Base-by-base conservation (phyloP, 1,140 invertebrate genomes). In the Camponotus vicinus region DNA sequence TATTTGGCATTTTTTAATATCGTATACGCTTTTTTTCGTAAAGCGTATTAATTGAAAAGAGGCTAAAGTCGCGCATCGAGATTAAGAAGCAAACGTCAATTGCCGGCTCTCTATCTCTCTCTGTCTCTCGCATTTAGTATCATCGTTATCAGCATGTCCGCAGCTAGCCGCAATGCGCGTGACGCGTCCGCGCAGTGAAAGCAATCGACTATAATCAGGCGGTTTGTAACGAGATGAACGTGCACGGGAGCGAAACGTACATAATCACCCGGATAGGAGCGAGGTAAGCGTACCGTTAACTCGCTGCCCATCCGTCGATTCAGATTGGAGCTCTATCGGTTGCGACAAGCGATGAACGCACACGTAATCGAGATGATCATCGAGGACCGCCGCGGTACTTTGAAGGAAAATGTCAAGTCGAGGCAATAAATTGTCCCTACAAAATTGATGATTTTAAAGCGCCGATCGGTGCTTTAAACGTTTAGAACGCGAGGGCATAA, bases 251-350 rank as follows among this genome's bases (percentile, higher is more conserved):
- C 69, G 79, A 83, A 83, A 83, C 79, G 69, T 13, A 75, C 57
- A 83, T 83, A 83, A 83, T 83, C 79, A 75, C 57, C 69, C 69
- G 69, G 79, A 83, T 73, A 42, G 79, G 45, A 73, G 73, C 27
- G 79, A 83, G 79, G 55, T 55, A 83, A 83, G 79, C 79, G 79
- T 83, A 83, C 69, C 79, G 79, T 83, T 73, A 83, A 83, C 55
- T 83, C 79, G 69, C 40, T n/a, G 69, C 7, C 57, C 69, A 40
- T 71, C 27, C 78, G 69, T 37, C 69, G 69, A 83, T 75, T 83
- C 42, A 70, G 42, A 70, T 66, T 34, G 45, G 15, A 34, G 45
- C 40, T 73, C 27, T 27, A 76, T 80, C 80, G 63, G 45, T 79
- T 78, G 61, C 69, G 88, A 87, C 71, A 78, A 82, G 66, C 64